phyloP scores from a whole-genome alignment of 2,888 invertebrate genomes.

The Helleia helle region DNA sequence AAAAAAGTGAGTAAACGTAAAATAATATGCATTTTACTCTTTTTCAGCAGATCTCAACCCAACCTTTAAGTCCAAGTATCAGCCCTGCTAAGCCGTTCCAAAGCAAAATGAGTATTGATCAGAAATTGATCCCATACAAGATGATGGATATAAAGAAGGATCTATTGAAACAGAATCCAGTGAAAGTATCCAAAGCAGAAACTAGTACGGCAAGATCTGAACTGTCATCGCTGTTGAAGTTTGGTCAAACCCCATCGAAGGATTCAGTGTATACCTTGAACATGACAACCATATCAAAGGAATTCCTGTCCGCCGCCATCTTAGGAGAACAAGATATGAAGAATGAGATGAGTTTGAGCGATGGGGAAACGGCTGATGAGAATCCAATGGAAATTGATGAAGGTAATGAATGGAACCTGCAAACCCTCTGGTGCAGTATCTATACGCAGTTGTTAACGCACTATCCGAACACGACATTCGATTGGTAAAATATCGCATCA shows the following conservation, averaged over 20 bases:
- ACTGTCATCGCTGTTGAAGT: slow-evolving; percentile 20
- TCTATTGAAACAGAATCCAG: not conserved
- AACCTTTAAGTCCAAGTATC: not conserved
- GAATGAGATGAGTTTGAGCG: slow-evolving; percentile 31
- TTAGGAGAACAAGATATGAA: slow-evolving; percentile 17
- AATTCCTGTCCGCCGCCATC: not conserved
- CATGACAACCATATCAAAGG: no score
- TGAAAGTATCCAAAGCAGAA: not conserved
- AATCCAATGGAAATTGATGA: slow-evolving; percentile 23
- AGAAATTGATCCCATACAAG: not conserved
- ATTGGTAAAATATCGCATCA: no score
- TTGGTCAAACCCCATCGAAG: slow-evolving; percentile 26
- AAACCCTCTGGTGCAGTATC: no score
- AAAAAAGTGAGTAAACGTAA: no score
- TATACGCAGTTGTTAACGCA: no score
- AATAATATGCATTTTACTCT: no score
- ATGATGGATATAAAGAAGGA: not conserved
- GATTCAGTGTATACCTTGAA: not conserved
- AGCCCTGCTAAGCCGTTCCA: not conserved
- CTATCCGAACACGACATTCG: no score
- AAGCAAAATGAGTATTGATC: not conserved
- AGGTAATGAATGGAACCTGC: slow-evolving; percentile 14
- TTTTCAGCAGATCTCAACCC: slow-evolving; percentile 7
- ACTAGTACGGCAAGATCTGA: slow-evolving; percentile 13
- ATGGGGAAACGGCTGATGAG: slow-evolving; percentile 34